phyloP scores from a whole-genome alignment of 2,888 invertebrate species.

The Diploptera punctata region DNA sequence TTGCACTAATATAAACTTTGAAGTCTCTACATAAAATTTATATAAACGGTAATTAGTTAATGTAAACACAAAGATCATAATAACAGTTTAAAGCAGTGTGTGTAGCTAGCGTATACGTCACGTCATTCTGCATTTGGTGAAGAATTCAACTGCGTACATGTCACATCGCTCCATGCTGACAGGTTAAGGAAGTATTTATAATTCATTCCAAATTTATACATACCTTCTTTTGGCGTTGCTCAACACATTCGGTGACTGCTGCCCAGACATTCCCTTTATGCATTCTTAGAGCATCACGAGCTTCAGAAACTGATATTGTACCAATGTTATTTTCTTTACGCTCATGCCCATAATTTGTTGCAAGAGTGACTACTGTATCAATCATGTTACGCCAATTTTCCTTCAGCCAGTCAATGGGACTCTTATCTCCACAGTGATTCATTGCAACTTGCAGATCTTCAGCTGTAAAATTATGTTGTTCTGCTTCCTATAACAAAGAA shows the following conservation, averaged over 20 bases:
- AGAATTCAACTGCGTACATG: no score
- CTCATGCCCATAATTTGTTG: slow-evolving; percentile 83
- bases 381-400: slow-evolving; percentile 87
- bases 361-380: slow-evolving; percentile 84
- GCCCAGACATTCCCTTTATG: slow-evolving; percentile 91
- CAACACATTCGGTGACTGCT: slow-evolving; percentile 88
- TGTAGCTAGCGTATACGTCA: no score
- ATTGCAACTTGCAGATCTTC: slow-evolving; percentile 86
- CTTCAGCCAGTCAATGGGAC: slow-evolving; percentile 82
- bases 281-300: slow-evolving; percentile 78
- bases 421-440: slow-evolving; percentile 75
- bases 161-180: no score
- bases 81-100: no score
- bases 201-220: no score
- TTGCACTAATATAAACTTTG: no score
- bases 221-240: slow-evolving; percentile 83
- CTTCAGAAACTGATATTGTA: slow-evolving; percentile 76
- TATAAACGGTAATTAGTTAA: no score
- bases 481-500: slow-evolving; percentile 72
- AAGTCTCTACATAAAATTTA: no score
- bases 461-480: slow-evolving; percentile 80
- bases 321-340: slow-evolving; percentile 76
- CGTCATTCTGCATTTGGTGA: no score
- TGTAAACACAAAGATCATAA: no score
- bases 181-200: no score